Percentiles rank a stretch among this genome's conserved stretches.
Conservation (phyloP, 1,140 invertebrate genomes). For the Tetranychus urticae region DNA sequence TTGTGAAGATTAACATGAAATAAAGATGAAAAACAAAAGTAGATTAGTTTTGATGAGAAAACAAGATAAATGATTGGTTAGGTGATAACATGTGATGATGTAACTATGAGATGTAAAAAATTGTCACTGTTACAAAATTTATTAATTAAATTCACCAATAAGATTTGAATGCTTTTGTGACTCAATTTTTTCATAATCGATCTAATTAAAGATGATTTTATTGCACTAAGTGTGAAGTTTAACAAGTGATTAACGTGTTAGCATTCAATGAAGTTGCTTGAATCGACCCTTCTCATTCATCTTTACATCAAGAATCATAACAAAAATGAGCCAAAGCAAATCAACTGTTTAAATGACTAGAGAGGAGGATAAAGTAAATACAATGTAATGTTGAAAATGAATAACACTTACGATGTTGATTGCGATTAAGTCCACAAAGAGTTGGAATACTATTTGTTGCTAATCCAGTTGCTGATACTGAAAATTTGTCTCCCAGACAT, state of each 20-base stretch:
- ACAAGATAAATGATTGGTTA: not conserved
- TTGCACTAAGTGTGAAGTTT: no score
- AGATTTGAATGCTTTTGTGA: no score
- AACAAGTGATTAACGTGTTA: no score
- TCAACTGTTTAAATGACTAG: no score
- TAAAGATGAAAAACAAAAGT: not conserved
- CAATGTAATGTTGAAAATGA: not conserved
- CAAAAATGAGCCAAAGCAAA: not conserved
- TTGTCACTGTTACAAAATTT: no score
- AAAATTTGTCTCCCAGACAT: constrained; percentile 38
- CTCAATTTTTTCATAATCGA: not conserved
- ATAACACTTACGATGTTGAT: constrained; percentile 44
- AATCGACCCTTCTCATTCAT: no score
- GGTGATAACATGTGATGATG: no score
- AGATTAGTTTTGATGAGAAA: not conserved
- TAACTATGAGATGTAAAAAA: no score
- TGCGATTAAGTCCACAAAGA: constrained; percentile 51
- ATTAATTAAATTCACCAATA: no score
- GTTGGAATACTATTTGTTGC: constrained; percentile 31
- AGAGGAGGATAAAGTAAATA: not conserved
- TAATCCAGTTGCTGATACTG: constrained; percentile 24
- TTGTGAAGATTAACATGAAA: not conserved
- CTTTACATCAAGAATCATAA: no score
- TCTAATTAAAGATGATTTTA: not conserved
- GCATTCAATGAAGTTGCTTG: no score